A percentile compares a stretch with the other conserved stretches of the same genome.
These are phyloP conservation scores for Dermatemys mawii DNA, from an alignment of 2,113 vertebrate genomes.

Conservation along the genomic window DNA sequence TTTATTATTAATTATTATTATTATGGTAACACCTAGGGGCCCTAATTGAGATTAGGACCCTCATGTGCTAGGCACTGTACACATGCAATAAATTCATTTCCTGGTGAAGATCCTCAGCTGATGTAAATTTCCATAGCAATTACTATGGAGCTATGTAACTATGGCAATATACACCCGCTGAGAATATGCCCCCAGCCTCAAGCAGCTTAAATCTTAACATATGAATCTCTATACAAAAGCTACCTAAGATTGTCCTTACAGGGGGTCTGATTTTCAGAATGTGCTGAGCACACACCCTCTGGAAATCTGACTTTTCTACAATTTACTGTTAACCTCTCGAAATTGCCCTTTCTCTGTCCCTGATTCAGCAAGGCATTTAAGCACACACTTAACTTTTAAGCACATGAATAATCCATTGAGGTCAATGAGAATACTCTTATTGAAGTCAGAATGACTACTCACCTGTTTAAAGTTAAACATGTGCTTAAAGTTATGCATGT, in stretches of 20 bases:
- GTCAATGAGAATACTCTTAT: not conserved
- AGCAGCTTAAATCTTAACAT: slow-evolving; percentile 38
- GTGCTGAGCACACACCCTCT: not conserved
- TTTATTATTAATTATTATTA: not conserved
- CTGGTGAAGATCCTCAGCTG: slow-evolving; percentile 45
- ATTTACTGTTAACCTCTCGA: not conserved
- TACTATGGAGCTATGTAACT: slow-evolving; percentile 62
- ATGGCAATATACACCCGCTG: slow-evolving; percentile 60
- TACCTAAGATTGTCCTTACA: not conserved
- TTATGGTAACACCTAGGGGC: slow-evolving; percentile 36
- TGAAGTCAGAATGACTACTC: not conserved
- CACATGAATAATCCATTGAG: not conserved
- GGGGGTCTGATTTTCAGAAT: not conserved
- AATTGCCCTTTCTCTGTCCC: not conserved
- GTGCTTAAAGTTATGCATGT: not conserved
- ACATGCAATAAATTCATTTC: slow-evolving; percentile 49
- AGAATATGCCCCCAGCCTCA: slow-evolving; percentile 61
- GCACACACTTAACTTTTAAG: not conserved
- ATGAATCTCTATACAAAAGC: not conserved
- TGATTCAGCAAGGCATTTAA: not conserved
- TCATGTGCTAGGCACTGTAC: slow-evolving; percentile 32
- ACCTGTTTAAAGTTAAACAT: not conserved
- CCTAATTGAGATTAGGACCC: not conserved
- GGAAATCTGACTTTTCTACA: rapidly evolving
- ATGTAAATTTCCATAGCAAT: slow-evolving; percentile 64